Evolutionary conservation across 2,888 invertebrate species (phyloP), one percentile per base, ranked within the genome.

Genomic region (Portevinia maculata): DNA sequence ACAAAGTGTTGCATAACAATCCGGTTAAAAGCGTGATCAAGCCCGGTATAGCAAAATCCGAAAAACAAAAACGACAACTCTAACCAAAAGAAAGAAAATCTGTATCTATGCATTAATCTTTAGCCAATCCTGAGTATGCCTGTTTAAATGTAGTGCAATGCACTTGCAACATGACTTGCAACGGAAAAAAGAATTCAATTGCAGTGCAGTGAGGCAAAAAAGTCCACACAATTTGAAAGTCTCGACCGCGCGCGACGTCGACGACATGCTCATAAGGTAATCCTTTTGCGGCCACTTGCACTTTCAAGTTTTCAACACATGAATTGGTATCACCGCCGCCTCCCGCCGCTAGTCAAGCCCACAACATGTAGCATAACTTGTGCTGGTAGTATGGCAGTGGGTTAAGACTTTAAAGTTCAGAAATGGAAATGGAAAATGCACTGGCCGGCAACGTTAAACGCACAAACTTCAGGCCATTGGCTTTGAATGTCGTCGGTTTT

Each of bases 381-480:
- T 21, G 9, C 41, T 28, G 1, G 13, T 37, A 75, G 44, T 81
- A 53, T 76, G 81, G 76, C 70, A 81, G 81, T 81, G 65, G 81
- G 81, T 81, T 76, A 81, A 70, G 75, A 71, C 64, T 81, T 71
- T 81, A 81, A 81, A 81, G 81, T 81, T 81, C 81, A 81, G 59
- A 48, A 65, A 48, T 50, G n/a, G n/a, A n/a, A 53, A 53, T 64
- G 28, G 41, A 48, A 62, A 57, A 55, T 55, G 39, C 53, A 62
- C 53, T 55, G 46, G 44, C n/a, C 73, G 46, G 52, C 21, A 19
- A 24, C 5, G 24, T 24, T 24, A 46, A n/a, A 37, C 30, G 17
- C 21, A 30, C 34, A 52, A 24, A 50, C 62, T 32, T 70, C 57
- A 70, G 74, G 75, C 57, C 64, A 57, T 59, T 65, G 70, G 70